Conservation (phyloP, 2,888 invertebrate species). For the Coelogynopora nodosa region DNA sequence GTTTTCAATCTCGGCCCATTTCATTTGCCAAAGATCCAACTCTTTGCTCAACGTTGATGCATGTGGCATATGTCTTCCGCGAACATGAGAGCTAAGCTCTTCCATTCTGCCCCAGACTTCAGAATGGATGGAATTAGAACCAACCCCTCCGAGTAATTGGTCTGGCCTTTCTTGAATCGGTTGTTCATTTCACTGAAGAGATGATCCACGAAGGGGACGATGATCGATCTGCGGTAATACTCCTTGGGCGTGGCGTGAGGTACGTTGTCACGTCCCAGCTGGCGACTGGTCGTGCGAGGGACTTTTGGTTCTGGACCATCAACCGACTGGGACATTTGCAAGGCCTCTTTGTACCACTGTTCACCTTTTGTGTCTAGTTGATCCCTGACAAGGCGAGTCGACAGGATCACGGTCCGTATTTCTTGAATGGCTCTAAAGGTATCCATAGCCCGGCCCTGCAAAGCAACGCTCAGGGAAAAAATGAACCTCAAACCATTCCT, state of each 20-base stretch:
- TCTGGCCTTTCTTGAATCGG: neutral
- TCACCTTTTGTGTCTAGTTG: conserved; percentile 21
- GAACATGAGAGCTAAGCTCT: neutral
- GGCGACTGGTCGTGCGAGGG: conserved; percentile 21
- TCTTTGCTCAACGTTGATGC: neutral
- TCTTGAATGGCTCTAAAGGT: conserved; percentile 28
- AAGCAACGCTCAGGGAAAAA: conserved; percentile 14
- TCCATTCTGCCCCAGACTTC: neutral
- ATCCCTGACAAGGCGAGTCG: conserved; percentile 14
- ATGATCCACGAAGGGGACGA: neutral
- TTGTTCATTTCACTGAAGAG: neutral
- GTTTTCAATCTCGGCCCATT: neutral
- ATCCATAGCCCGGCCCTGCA: conserved; percentile 11
- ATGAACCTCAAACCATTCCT: conserved; percentile 12
- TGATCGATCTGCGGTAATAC: neutral
- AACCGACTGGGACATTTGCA: conserved; percentile 21
- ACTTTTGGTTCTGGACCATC: conserved; percentile 25
- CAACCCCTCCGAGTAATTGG: neutral
- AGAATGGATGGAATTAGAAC: neutral
- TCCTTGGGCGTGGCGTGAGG: conserved; percentile 2
- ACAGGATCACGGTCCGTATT: conserved; percentile 7
- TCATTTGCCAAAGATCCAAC: neutral
- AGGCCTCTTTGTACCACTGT: conserved; percentile 14
- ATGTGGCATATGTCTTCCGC: neutral
- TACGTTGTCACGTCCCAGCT: conserved; percentile 15